A percentile compares a stretch with the other conserved stretches of the same genome.
Evolutionary conservation across 2,888 invertebrate genomes (phyloP).

Genomic region (Noctua janthina): DNA sequence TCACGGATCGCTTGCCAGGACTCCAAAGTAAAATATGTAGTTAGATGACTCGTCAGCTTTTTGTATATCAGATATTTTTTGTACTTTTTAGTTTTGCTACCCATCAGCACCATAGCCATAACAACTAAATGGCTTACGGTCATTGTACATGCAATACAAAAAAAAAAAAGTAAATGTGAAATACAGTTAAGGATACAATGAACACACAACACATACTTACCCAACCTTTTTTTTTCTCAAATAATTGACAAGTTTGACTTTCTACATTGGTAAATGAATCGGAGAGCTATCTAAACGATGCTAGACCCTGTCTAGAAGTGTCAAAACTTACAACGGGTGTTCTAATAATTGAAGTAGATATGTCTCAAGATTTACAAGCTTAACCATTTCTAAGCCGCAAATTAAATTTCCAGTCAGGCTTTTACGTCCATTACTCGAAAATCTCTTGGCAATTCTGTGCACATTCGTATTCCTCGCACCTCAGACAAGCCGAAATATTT

Average conservation of each 20-base stretch:
- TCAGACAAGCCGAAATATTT: conserved; percentile 69
- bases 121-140: conserved; percentile 8
- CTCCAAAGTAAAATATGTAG: conserved; percentile 25
- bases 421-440: conserved; percentile 57
- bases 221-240: neutral
- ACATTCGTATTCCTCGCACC: conserved; percentile 72
- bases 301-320: neutral
- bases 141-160: neutral
- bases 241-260: neutral
- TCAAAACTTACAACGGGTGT: neutral
- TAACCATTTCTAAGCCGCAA: conserved; percentile 20
- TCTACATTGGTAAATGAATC: neutral
- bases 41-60: conserved; percentile 23
- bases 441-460: conserved; percentile 59
- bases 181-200: neutral
- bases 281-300: neutral
- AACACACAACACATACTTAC: neutral
- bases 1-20: conserved; percentile 9
- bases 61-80: conserved; percentile 26
- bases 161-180: neutral
- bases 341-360: neutral
- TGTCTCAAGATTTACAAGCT: conserved; percentile 10
- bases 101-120: neutral
- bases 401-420: conserved; percentile 61
- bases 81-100: conserved; percentile 8